Percentiles rank a stretch among this genome's conserved stretches.
phyloP scores from a whole-genome alignment of 2,113 vertebrate genomes.

The Indicator indicator region DNA sequence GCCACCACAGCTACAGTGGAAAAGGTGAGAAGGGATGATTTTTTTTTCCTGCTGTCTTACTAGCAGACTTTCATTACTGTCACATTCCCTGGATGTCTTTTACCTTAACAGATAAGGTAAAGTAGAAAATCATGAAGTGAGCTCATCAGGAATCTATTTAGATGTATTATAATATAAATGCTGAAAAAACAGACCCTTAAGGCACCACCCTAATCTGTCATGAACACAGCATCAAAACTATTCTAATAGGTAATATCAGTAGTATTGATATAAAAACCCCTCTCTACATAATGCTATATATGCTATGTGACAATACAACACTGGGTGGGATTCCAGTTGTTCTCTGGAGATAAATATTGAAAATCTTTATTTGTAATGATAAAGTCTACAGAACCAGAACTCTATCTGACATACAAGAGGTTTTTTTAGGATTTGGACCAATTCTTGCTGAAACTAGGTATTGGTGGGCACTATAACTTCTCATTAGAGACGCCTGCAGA shows the following conservation, averaged over 20 bases:
- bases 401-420: not conserved
- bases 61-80: constrained; percentile 13
- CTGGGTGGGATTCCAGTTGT: not conserved
- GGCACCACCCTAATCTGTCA: constrained; percentile 3
- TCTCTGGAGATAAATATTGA: not conserved
- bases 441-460: not conserved
- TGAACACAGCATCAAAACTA: constrained; percentile 29
- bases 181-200: constrained; percentile 15
- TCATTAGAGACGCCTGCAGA: constrained; percentile 5
- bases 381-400: not conserved
- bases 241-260: constrained; percentile 10
- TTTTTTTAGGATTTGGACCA: constrained; percentile 23
- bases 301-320: not conserved
- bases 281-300: constrained; percentile 30
- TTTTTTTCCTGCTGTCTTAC: not conserved
- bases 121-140: not conserved
- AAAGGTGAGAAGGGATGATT: not conserved
- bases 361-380: not conserved
- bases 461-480: not conserved
- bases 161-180: not conserved
- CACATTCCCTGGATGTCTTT: not conserved
- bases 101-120: not conserved
- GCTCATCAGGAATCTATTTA: not conserved
- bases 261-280: constrained; percentile 1
- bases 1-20: not conserved